Evolutionary conservation across 2,888 invertebrate genomes (phyloP).

Genomic region (Caenorhabditis japonica): DNA sequence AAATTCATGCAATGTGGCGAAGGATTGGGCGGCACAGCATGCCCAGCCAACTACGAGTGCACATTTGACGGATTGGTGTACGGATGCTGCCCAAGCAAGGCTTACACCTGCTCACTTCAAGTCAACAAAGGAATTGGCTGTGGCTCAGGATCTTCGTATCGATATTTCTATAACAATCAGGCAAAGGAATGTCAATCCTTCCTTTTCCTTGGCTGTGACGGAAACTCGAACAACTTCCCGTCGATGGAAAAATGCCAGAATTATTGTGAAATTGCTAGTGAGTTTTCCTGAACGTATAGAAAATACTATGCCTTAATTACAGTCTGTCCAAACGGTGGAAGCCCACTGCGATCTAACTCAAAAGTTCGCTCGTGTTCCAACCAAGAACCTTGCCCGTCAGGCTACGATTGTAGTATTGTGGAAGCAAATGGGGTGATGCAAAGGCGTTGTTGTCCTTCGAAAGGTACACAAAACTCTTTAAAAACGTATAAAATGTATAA

Average conservation of each 20-base stretch:
- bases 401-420: conserved; percentile 65
- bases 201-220: conserved; percentile 67
- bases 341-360: conserved; percentile 59
- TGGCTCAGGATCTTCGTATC: conserved; percentile 60
- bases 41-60: conserved; percentile 70
- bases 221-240: conserved; percentile 70
- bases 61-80: conserved; percentile 64
- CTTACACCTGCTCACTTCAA: conserved; percentile 65
- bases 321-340: conserved; percentile 69
- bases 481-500: not conserved
- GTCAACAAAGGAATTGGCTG: conserved; percentile 64
- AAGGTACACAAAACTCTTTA: conserved; percentile 29
- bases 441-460: conserved; percentile 64
- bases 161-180: conserved; percentile 65
- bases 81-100: conserved; percentile 70
- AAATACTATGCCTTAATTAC: not conserved
- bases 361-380: conserved; percentile 62
- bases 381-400: conserved; percentile 60
- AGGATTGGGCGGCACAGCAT: conserved; percentile 54
- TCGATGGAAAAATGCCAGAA: conserved; percentile 64
- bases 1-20: conserved; percentile 64
- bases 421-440: conserved; percentile 61
- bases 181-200: conserved; percentile 66
- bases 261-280: conserved; percentile 66
- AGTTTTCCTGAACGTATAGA: conserved; percentile 9